Base-by-base conservation (phyloP, 2,888 invertebrate genomes). In the Xestia xanthographa region DNA sequence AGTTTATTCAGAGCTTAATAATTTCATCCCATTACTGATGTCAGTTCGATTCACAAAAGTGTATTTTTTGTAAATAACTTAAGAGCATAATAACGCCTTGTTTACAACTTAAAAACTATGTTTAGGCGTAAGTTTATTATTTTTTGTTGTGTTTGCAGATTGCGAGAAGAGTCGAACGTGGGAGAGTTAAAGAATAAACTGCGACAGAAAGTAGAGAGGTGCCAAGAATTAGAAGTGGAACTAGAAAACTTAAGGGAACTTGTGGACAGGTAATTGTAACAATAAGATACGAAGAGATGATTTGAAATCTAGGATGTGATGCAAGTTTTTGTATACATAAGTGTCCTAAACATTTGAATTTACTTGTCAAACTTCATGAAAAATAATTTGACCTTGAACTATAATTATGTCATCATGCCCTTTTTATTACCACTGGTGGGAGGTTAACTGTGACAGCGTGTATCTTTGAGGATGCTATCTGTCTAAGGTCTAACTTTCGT, bases 151-250 rank as follows among this genome's bases (percentile, higher is more conserved):
- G 26, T 41, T 63, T 63, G 17, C n/a, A 63, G 63, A 80, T 89
- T 96, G 83, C 87, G 95, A 62, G 94, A 97, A 91, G 95, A 95
- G 84, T 91, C 94, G 12, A 92, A 96, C 76, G 86, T 96, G 0
- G 91, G 93, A 0, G 97, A 97, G 77, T 69, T 97, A 69, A 94
- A 92, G 26, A 93, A 93, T 12, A 96, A 95, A 72, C 83, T 97
- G 20, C 93, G 92, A 2, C 94, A 93, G 65, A 90, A 96, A 60
- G 94, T 93, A 9, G 93, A 94, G 26, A 94, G 97, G 20, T 97
- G 97, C 80, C 93, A 92, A 45, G 95, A 96, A 72, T 88, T 96
- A 34, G 96, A 97, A 77, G 92, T 91, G 11, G 96, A 97, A 80
- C 86, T 97, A n/a, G 95, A 95, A 65, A 93, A 95, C 48, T 89